phyloP scores from a whole-genome alignment of 2,888 invertebrate genomes.

The Polyommatus iphigenia region DNA sequence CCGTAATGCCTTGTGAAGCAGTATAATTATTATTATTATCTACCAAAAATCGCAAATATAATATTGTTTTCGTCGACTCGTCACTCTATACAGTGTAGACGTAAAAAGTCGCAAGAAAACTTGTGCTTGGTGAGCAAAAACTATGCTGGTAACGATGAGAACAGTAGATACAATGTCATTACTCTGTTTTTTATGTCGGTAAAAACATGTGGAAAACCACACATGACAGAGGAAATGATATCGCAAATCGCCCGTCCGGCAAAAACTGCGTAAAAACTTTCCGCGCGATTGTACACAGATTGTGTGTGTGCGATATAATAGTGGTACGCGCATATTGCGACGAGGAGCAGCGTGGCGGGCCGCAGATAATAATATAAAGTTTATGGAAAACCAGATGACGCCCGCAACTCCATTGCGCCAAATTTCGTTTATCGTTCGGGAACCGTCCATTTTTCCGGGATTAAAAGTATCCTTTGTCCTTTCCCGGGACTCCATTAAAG shows the following conservation, averaged over 20 bases:
- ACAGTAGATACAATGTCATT: background rate
- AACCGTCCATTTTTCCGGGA: no score
- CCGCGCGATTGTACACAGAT: background rate
- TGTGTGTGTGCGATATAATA: background rate
- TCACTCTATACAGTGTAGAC: no score
- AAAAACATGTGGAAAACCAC: slow-evolving; percentile 35
- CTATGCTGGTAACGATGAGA: background rate
- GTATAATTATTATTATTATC: no score
- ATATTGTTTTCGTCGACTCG: background rate
- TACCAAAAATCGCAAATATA: background rate
- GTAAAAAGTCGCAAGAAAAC: background rate
- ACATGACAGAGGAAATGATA: slow-evolving; percentile 38
- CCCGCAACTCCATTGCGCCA: no score
- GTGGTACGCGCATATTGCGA: background rate
- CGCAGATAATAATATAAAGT: no score
- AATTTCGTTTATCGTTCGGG: no score
- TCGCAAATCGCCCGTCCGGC: slow-evolving; percentile 34
- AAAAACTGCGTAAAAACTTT: slow-evolving; percentile 25
- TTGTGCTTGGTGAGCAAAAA: background rate
- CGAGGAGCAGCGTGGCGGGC: background rate
- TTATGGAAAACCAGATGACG: no score
- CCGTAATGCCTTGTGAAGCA: no score
- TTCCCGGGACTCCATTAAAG: no score
- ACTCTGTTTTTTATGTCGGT: slow-evolving; percentile 25
- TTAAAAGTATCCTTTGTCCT: no score